Percentiles rank a stretch among this genome's conserved stretches.
phyloP scores from a whole-genome alignment of 2,113 vertebrate species.

The Rafetus swinhoei region DNA sequence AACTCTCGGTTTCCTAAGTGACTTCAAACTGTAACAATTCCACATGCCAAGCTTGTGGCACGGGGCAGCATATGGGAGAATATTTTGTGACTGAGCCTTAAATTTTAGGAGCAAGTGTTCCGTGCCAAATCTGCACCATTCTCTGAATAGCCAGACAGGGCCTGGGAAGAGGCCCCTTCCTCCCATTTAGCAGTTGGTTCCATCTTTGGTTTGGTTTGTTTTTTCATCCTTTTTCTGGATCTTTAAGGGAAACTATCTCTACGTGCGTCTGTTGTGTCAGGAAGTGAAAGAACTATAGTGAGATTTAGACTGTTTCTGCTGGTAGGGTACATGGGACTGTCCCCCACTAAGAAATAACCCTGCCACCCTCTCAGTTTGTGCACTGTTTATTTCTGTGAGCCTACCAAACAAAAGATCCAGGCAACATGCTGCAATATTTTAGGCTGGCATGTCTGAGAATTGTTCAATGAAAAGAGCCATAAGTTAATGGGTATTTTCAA shows the following conservation, averaged over 20 bases:
- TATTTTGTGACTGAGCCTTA: constrained; percentile 64
- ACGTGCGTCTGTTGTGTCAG: background rate
- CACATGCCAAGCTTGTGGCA: constrained; percentile 54
- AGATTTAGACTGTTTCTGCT: background rate
- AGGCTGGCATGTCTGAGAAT: background rate
- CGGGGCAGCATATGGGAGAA: background rate
- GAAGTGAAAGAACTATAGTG: background rate
- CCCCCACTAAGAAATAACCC: background rate
- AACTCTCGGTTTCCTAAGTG: constrained; percentile 70
- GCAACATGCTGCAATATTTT: background rate
- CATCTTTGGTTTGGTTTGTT: background rate
- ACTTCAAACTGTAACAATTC: constrained; percentile 69
- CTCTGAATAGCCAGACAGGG: constrained; percentile 57
- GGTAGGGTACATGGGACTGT: background rate
- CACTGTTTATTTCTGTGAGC: background rate
- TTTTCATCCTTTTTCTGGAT: background rate
- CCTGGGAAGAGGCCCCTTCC: background rate
- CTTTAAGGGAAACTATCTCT: background rate
- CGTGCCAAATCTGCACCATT: constrained; percentile 30
- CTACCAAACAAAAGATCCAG: background rate
- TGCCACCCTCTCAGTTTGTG: background rate
- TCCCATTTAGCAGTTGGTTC: background rate
- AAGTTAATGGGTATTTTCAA: background rate
- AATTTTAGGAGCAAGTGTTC: constrained; percentile 51
- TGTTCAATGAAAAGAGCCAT: background rate